These are phyloP conservation scores for Strigamia maritima DNA, from an alignment of 2,888 invertebrate genomes.

Conservation along the genomic window DNA sequence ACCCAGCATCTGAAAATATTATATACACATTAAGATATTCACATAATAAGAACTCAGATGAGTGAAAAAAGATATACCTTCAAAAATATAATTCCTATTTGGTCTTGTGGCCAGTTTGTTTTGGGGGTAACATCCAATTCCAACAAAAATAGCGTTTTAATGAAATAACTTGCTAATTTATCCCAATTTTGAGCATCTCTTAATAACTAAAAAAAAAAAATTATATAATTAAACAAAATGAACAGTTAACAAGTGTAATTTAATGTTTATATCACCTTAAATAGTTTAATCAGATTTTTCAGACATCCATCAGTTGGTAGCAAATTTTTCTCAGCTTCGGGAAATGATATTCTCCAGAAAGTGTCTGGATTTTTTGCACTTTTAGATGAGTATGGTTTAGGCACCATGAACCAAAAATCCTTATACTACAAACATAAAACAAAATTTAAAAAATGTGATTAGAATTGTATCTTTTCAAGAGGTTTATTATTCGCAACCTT, in stretches of 20 bases:
- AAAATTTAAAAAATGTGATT: not conserved
- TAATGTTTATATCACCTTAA: not conserved
- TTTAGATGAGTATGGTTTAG: not conserved
- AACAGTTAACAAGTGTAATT: no score
- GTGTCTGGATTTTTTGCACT: not conserved
- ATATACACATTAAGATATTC: not conserved
- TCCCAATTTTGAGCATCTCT: constrained; percentile 44
- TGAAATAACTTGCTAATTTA: constrained; percentile 43
- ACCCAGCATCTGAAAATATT: not conserved
- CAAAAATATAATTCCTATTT: not conserved
- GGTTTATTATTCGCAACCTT: no score
- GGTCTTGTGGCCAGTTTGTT: not conserved
- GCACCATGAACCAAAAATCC: not conserved
- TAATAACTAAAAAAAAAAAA: constrained; percentile 42
- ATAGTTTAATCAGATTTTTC: not conserved
- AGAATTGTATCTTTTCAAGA: not conserved
- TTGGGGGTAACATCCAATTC: constrained; percentile 25
- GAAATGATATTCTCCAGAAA: not conserved
- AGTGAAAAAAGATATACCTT: no score
- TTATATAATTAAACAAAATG: no score
- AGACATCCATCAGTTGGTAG: not conserved
- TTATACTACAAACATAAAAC: not conserved
- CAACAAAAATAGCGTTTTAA: constrained; percentile 44
- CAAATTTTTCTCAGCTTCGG: constrained; percentile 6
- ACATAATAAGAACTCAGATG: no score